Percentiles rank a stretch among this genome's conserved stretches.
These are phyloP conservation scores for Apotomis turbidana DNA, from an alignment of 2,888 invertebrate genomes.

Conservation along the genomic window DNA sequence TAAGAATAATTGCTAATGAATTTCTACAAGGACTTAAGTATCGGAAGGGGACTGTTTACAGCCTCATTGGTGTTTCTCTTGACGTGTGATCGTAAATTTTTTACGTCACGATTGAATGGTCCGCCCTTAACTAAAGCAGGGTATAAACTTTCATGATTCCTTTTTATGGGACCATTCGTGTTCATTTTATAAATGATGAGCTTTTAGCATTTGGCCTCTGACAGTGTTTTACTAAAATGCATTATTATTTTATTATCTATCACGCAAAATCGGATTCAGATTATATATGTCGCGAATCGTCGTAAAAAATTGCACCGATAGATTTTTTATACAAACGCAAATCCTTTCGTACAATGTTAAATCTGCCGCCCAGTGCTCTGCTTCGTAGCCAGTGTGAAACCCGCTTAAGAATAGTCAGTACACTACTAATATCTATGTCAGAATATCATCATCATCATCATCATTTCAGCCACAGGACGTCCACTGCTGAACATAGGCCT, in stretches of 20 bases:
- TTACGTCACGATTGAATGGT: slow-evolving; percentile 81
- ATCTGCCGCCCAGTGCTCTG: too few relatives aligned
- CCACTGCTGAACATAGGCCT: too few relatives aligned
- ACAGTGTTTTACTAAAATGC: slow-evolving; percentile 40
- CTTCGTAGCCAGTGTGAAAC: too few relatives aligned
- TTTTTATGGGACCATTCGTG: slow-evolving; percentile 77
- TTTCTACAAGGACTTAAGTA: slow-evolving; percentile 75
- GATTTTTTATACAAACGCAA: too few relatives aligned
- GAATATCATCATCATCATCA: too few relatives aligned
- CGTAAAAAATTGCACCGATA: too few relatives aligned
- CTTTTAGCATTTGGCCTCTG: slow-evolving; percentile 60
- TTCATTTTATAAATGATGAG: slow-evolving; percentile 81
- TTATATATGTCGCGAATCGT: too few relatives aligned
- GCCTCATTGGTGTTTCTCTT: slow-evolving; percentile 81
- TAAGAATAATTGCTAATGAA: slow-evolving; percentile 77
- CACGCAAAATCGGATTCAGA: too few relatives aligned
- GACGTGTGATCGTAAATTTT: slow-evolving; percentile 82
- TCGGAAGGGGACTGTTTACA: slow-evolving; percentile 76
- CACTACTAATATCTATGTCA: too few relatives aligned
- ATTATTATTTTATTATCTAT: slow-evolving; percentile 15
- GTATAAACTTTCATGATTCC: slow-evolving; percentile 81
- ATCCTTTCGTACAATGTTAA: too few relatives aligned
- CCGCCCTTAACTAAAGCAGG: slow-evolving; percentile 81
- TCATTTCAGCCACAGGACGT: too few relatives aligned
- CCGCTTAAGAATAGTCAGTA: too few relatives aligned